phyloP scores from a whole-genome alignment of 2,888 invertebrate species.

The Thymelicus acteon region DNA sequence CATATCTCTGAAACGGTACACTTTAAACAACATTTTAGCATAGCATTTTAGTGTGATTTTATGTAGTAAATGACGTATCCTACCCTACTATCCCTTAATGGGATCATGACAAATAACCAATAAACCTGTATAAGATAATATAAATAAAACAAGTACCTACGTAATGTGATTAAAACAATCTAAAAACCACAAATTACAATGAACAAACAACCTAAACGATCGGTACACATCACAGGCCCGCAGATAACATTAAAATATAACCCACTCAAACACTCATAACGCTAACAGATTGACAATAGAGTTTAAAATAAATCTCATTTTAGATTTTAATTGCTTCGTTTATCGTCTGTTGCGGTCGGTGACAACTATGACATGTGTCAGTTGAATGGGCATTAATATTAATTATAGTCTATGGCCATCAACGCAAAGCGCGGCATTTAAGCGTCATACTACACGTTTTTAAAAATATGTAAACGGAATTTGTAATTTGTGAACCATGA shows the following conservation, averaged over 20 bases:
- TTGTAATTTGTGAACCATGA: no score
- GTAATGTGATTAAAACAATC: slow-evolving; percentile 17
- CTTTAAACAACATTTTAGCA: no score
- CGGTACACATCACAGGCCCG: slow-evolving; percentile 23
- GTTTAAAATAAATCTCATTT: slow-evolving; percentile 31
- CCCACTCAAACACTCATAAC: background rate
- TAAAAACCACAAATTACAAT: slow-evolving; percentile 29
- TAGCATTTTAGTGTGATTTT: no score
- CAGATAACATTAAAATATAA: slow-evolving; percentile 11
- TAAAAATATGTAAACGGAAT: background rate
- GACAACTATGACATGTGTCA: slow-evolving; percentile 75
- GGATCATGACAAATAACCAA: no score
- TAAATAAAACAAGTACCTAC: no score
- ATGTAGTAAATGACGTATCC: no score
- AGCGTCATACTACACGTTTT: slow-evolving; percentile 8
- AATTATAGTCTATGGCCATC: slow-evolving; percentile 55
- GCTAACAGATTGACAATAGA: slow-evolving; percentile 26
- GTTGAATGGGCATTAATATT: slow-evolving; percentile 66
- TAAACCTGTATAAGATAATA: no score
- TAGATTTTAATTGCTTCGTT: slow-evolving; percentile 14
- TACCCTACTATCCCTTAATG: no score
- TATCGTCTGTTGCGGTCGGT: slow-evolving; percentile 42
- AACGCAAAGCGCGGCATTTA: slow-evolving; percentile 26
- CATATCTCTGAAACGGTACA: no score
- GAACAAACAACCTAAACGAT: slow-evolving; percentile 15